These are phyloP conservation scores for Arizona elegans DNA, from an alignment of 2,113 vertebrate species.

Conservation along the genomic window DNA sequence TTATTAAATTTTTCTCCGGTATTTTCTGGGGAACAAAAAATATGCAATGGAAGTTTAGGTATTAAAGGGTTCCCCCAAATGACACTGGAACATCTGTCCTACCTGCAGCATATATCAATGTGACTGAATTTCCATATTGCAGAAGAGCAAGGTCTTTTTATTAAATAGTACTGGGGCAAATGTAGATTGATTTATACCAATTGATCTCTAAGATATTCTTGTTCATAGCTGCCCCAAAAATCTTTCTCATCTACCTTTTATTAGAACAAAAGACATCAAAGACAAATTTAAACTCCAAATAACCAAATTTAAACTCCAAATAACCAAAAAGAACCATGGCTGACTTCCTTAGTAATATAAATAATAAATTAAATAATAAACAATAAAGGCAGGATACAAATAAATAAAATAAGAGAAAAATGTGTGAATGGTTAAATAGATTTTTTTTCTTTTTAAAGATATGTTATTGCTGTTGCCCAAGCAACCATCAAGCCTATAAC, in stretches of 20 bases:
- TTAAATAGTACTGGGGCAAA: neutral
- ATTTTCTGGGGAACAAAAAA: neutral
- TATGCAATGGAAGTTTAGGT: neutral
- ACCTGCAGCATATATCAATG: neutral
- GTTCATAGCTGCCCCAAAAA: neutral
- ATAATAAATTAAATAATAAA: neutral
- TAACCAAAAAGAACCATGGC: neutral
- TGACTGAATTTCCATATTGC: neutral
- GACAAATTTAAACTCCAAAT: neutral
- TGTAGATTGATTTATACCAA: neutral
- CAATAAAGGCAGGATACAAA: neutral
- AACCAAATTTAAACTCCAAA: neutral
- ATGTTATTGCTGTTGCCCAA: neutral
- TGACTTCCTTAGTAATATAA: neutral
- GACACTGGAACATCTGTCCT: neutral
- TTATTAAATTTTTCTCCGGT: neutral
- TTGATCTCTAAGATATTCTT: neutral
- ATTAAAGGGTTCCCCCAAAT: neutral
- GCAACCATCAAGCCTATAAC: neutral
- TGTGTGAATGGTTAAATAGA: neutral
- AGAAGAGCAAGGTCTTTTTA: neutral
- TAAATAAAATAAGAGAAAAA: neutral
- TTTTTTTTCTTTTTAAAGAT: neutral
- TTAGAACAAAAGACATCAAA: neutral
- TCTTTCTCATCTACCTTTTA: neutral